These are phyloP conservation scores for Mythimna vitellina DNA, from an alignment of 2,888 invertebrate genomes.

Conservation along the genomic window DNA sequence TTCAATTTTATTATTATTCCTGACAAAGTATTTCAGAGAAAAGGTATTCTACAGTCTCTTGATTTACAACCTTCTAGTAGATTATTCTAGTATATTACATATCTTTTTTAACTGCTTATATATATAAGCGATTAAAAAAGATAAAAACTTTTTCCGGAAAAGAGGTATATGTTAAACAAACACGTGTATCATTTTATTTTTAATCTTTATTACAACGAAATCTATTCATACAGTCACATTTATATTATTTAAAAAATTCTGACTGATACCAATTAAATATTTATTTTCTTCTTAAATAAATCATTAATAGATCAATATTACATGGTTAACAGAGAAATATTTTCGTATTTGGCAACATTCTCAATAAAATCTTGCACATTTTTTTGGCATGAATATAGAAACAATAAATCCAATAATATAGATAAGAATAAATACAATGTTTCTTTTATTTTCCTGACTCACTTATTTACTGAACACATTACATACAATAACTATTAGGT, in stretches of 20 bases:
- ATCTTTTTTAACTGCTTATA: no score
- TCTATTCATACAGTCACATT: slow-evolving; percentile 86
- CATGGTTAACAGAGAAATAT: slow-evolving; percentile 52
- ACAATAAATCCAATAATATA: slow-evolving; percentile 34
- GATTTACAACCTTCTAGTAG: background rate
- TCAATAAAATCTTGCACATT: slow-evolving; percentile 61
- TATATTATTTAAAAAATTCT: slow-evolving; percentile 75
- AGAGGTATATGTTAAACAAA: slow-evolving; percentile 5
- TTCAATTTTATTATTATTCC: slow-evolving; percentile 33
- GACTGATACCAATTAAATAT: slow-evolving; percentile 61
- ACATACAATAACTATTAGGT: slow-evolving; percentile 74
- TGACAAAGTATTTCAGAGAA: slow-evolving; percentile 6
- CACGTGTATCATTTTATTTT: slow-evolving; percentile 49
- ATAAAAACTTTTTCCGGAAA: background rate
- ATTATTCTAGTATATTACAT: background rate
- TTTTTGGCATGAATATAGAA: slow-evolving; percentile 52
- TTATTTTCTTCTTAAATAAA: slow-evolving; percentile 56
- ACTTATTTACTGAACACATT: slow-evolving; percentile 86
- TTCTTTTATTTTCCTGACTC: slow-evolving; percentile 47
- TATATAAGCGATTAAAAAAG: background rate
- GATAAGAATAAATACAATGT: slow-evolving; percentile 38
- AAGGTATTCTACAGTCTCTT: background rate
- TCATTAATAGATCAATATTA: slow-evolving; percentile 46
- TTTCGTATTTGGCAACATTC: slow-evolving; percentile 61
- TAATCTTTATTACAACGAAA: slow-evolving; percentile 87